A percentile compares a stretch with the other conserved stretches of the same genome.
phyloP scores from a whole-genome alignment of 2,113 vertebrate species.

The Myotis yumanensis region DNA sequence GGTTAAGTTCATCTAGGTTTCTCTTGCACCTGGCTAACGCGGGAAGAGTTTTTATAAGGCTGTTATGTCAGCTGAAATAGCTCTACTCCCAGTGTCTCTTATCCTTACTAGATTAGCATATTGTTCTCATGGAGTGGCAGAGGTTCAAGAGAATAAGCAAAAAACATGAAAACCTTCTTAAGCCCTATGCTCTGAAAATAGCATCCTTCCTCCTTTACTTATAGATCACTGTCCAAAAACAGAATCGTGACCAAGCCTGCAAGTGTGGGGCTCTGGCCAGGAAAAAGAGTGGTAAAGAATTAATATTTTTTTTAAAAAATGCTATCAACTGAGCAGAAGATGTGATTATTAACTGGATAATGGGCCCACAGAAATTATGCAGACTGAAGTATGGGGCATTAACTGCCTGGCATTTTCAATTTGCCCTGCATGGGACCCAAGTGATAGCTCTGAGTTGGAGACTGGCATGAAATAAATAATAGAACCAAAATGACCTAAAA shows the following conservation, averaged over 20 bases:
- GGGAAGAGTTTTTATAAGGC: not conserved
- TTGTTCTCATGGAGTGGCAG: not conserved
- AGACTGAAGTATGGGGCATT: not conserved
- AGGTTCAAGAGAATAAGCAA: not conserved
- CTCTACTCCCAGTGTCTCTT: not conserved
- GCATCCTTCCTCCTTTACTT: not conserved
- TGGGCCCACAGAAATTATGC: not conserved
- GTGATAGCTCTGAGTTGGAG: not conserved
- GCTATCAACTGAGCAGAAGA: not conserved
- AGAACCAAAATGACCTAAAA: not conserved
- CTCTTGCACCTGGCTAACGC: not conserved
- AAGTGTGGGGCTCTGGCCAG: not conserved
- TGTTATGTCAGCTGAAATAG: not conserved
- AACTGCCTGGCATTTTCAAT: not conserved
- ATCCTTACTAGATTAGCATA: not conserved
- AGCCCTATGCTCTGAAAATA: not conserved
- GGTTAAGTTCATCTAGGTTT: not conserved
- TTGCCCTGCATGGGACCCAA: not conserved
- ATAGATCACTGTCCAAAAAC: not conserved
- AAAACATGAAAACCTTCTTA: not conserved
- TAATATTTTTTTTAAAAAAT: not conserved
- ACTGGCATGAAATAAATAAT: not conserved
- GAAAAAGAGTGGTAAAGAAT: not conserved
- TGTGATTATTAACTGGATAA: not conserved
- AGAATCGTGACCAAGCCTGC: not conserved